Conservation (phyloP, 2,113 vertebrate species). For the Cariama cristata region DNA sequence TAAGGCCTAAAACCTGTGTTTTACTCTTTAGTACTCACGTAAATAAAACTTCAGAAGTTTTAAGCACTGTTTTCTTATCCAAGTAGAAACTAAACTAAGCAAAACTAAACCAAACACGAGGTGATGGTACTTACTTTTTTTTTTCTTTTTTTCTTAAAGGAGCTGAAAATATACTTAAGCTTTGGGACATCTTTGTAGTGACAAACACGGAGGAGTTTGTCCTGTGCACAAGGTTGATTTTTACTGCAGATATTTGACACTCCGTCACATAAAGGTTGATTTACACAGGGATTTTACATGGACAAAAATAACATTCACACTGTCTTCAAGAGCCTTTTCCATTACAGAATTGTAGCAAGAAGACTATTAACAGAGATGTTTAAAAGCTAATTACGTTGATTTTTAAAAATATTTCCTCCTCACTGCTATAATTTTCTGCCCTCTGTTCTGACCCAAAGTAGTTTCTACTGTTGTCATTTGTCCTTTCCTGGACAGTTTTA, state of each 20-base stretch:
- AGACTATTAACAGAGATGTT: background rate
- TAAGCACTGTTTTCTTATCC: background rate
- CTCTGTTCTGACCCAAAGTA: background rate
- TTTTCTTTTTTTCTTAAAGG: background rate
- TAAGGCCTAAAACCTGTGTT: background rate
- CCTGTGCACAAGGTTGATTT: background rate
- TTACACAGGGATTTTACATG: background rate
- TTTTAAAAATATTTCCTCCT: background rate
- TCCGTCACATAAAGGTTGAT: background rate
- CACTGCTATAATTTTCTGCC: background rate
- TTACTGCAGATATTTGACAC: background rate
- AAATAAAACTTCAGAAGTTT: background rate
- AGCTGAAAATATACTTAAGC: background rate
- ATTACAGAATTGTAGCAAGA: background rate
- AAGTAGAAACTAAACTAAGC: background rate
- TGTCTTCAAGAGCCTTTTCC: background rate
- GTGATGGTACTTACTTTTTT: fast-evolving
- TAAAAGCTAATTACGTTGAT: background rate
- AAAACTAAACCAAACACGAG: background rate
- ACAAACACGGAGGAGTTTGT: background rate
- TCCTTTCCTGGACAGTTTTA: background rate
- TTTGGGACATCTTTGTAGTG: background rate
- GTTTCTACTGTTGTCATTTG: background rate
- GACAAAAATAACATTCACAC: background rate
- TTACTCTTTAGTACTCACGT: background rate